phyloP scores from a whole-genome alignment of 2,888 invertebrate genomes.

The Tetramorium bicarinatum region DNA sequence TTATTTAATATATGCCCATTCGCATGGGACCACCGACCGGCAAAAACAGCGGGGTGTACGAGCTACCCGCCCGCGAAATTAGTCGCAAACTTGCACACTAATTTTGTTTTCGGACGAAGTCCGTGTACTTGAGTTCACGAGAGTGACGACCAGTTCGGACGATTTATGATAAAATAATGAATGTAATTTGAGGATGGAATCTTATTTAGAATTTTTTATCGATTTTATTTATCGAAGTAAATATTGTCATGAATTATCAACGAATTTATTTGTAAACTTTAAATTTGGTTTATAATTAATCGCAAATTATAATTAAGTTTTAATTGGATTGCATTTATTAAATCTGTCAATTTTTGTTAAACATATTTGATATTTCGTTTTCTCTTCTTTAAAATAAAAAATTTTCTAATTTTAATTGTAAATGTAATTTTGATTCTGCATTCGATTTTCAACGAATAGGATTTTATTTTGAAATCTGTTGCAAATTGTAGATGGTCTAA shows the following conservation, averaged over 20 bases:
- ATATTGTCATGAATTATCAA: background rate
- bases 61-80: conserved; percentile 66
- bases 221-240: background rate
- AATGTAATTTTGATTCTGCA: background rate
- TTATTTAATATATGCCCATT: conserved; percentile 74
- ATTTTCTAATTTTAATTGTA: too few relatives aligned
- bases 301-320: background rate
- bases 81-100: conserved; percentile 68
- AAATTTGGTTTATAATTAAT: background rate
- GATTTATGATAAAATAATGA: background rate
- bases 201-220: background rate
- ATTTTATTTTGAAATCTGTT: background rate
- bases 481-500: background rate
- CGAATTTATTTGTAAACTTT: background rate
- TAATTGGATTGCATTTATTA: background rate
- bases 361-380: background rate
- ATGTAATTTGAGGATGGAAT: background rate
- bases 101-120: conserved; percentile 72
- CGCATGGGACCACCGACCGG: conserved; percentile 73
- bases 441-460: background rate
- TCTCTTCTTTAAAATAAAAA: background rate
- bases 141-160: background rate
- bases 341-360: background rate
- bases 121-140: background rate
- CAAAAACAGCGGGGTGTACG: conserved; percentile 70